Conservation (phyloP, 1,140 invertebrate genomes). For the Megalopta genalis region DNA sequence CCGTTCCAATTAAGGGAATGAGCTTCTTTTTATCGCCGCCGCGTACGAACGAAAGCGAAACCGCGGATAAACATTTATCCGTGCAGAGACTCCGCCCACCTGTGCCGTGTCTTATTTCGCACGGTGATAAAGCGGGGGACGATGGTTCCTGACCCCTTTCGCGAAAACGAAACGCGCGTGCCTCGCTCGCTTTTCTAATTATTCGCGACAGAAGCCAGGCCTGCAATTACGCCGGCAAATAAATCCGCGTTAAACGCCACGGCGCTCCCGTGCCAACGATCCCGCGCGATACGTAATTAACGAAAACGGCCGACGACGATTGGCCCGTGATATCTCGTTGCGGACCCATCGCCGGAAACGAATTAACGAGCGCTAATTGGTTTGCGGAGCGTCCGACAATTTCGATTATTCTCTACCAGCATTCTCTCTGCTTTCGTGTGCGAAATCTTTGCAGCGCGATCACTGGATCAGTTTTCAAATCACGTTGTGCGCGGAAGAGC, state of each 20-base stretch:
- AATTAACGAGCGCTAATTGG: conserved; percentile 7
- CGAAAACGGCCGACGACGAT: neutral
- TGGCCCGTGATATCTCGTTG: neutral
- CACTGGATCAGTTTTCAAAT: no score
- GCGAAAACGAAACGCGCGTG: conserved; percentile 11
- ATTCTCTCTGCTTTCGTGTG: no score
- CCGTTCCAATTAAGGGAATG: conserved; percentile 65
- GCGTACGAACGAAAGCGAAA: conserved; percentile 53
- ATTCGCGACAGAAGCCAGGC: neutral
- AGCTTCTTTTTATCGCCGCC: conserved; percentile 60
- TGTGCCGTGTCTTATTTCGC: conserved; percentile 46
- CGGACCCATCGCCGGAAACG: no score
- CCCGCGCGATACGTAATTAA: conserved; percentile 6
- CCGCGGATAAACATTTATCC: conserved; percentile 59
- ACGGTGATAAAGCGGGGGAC: conserved; percentile 40
- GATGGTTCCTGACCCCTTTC: conserved; percentile 38
- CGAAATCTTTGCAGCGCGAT: no score
- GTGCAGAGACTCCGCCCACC: neutral
- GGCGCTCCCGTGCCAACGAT: neutral
- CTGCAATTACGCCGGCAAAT: neutral
- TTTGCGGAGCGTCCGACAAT: neutral
- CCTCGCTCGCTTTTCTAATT: conserved; percentile 6
- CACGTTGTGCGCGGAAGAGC: no score
- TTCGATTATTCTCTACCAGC: no score
- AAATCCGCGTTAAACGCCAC: neutral